phyloP scores from a whole-genome alignment of 2,797 vertebrate species.

The Sebastes flavidus region DNA sequence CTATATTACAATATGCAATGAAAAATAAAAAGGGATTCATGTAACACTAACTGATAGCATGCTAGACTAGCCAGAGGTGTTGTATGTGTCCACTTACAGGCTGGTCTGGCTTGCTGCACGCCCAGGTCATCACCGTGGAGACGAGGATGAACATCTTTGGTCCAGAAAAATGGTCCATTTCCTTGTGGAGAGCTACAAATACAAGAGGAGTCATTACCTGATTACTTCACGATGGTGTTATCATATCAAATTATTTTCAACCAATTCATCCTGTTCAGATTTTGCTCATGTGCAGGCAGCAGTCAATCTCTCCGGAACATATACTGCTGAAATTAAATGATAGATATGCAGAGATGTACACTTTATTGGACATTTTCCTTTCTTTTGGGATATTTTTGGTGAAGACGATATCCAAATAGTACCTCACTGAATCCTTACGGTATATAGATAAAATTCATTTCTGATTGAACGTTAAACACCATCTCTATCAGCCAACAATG shows the following conservation, averaged over 20 bases:
- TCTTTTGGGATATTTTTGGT: background rate
- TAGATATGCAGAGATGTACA: background rate
- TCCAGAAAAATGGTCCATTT: slow-evolving; percentile 78
- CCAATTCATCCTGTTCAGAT: too few relatives aligned
- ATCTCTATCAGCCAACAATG: background rate
- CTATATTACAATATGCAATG: background rate
- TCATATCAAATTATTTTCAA: background rate
- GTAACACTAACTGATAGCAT: background rate
- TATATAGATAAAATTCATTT: background rate
- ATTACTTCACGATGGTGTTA: background rate
- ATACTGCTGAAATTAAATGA: background rate
- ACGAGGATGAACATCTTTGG: slow-evolving; percentile 91
- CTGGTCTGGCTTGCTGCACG: slow-evolving; percentile 81
- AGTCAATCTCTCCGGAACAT: background rate
- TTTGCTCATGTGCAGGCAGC: background rate
- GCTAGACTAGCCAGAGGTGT: background rate
- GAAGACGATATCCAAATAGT: background rate
- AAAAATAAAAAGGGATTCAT: background rate
- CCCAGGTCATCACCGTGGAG: slow-evolving; percentile 95
- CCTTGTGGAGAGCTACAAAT: slow-evolving; percentile 82
- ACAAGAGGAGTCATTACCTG: background rate
- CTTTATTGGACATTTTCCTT: background rate
- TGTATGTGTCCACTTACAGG: slow-evolving; percentile 81
- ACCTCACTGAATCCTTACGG: background rate
- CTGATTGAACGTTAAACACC: background rate